These are phyloP conservation scores for Dendroctonus valens DNA, from an alignment of 1,140 invertebrate genomes.

Conservation along the genomic window DNA sequence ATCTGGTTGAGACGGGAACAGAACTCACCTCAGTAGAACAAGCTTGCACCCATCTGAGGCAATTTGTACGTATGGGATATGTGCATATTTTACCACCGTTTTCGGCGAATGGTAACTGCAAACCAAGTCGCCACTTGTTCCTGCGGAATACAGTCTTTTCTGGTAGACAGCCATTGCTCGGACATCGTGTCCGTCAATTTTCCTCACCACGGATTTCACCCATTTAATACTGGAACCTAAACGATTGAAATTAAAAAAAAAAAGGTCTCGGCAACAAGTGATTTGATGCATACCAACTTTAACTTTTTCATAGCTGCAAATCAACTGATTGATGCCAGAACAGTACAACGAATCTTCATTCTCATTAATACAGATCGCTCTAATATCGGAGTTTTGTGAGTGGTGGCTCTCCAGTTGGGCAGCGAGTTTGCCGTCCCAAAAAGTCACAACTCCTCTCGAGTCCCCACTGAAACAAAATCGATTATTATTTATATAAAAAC, in stretches of 20 bases:
- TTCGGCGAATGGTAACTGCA: conserved; percentile 64
- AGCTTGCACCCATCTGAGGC: conserved; percentile 57
- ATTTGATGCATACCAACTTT: conserved; percentile 47
- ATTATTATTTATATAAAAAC: background rate
- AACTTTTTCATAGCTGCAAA: conserved; percentile 67
- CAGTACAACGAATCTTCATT: conserved; percentile 71
- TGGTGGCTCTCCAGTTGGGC: conserved; percentile 72
- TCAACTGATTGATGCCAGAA: conserved; percentile 78
- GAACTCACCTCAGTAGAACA: conserved; percentile 62
- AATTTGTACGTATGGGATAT: conserved; percentile 60
- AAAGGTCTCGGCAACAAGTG: background rate
- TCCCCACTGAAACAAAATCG: conserved; percentile 65
- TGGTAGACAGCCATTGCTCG: conserved; percentile 64
- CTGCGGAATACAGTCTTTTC: conserved; percentile 73
- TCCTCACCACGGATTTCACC: conserved; percentile 75
- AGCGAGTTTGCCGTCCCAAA: conserved; percentile 83
- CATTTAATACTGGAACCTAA: conserved; percentile 62
- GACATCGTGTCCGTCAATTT: conserved; percentile 83
- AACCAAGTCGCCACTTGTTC: conserved; percentile 73
- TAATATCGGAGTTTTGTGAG: conserved; percentile 77
- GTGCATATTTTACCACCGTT: conserved; percentile 67
- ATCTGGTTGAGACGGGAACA: too few species aligned
- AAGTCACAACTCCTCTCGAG: conserved; percentile 77
- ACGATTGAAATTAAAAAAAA: background rate
- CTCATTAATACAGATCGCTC: conserved; percentile 69